Evolutionary conservation across 53 echinoderm and acorn worm genomes (phyloP), one percentile per base, ranked within the genome.

Genomic region (Astropecten irregularis): DNA sequence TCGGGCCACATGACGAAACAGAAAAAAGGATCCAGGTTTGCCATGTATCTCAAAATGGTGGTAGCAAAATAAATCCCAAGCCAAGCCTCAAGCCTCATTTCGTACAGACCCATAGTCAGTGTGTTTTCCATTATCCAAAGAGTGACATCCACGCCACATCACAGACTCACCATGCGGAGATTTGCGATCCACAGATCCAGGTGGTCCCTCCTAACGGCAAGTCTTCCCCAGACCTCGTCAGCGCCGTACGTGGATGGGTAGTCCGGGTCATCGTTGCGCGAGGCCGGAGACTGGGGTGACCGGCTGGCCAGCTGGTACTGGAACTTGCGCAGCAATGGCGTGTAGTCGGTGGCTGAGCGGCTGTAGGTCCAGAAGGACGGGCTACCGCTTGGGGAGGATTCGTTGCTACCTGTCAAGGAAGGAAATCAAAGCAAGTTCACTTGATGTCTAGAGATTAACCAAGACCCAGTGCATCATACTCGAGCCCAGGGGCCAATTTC

Each of bases 221-320:
- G 32, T 30, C 83, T 92, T 18, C 61, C 66, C 99, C 97, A 96
- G 51, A 87, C 85, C 49, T 92, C 90, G 10, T 82, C 85, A 2
- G 94, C 99, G 9, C 88, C 86, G 39, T 88, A 94, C 16, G 94
- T 97, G 31, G 99, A 90, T 7, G 99, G 99, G 84, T 88, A 97
- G 62, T 97, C 99, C 0, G 93, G 97, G 71, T 97, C 94, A 47
- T 97, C 99, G 33, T 82, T 89, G 32, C 90, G 90, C 25, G 92
- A 81, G 6, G 93, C 85, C 4, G 89, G 87, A 0, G 94, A 94
- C 85, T 97, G 99, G 4, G 99, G 99, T 2, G 99, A 97, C 27
- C 99, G 84, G 47, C 88, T 97, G 28, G 99, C 94, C 65, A 97
- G 68, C 90, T 97, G 99, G 88, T 97, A 97, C 55, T 97, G 99